Conservation (phyloP, 2,113 vertebrate genomes). For the Chaetura pelagica region DNA sequence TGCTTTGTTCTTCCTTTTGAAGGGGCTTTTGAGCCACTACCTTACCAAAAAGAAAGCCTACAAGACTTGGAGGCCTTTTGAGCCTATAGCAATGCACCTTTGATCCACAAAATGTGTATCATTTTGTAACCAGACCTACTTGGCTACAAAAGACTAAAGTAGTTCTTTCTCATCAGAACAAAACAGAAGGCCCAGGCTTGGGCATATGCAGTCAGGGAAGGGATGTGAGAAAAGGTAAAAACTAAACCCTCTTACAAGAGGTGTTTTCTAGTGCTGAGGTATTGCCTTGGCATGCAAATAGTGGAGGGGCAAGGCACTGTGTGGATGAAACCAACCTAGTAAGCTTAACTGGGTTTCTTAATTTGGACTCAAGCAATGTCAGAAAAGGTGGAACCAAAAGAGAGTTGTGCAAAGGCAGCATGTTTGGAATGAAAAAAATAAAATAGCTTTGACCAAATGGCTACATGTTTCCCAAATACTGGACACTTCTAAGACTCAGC, state of each 20-base stretch:
- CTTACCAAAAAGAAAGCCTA: neutral
- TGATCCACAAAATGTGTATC: neutral
- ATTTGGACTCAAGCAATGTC: neutral
- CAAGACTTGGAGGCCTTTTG: neutral
- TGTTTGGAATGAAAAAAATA: neutral
- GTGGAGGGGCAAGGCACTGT: fast-evolving
- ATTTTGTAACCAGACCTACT: neutral
- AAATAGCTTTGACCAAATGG: neutral
- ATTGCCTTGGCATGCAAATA: neutral
- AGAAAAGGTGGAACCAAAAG: neutral
- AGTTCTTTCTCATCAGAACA: neutral
- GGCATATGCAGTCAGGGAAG: neutral
- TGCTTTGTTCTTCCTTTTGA: neutral
- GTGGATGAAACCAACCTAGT: neutral
- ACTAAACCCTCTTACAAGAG: neutral
- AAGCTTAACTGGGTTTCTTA: neutral
- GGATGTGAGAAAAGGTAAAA: neutral
- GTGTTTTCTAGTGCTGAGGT: neutral
- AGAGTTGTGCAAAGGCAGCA: neutral
- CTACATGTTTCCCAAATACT: neutral
- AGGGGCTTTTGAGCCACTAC: neutral
- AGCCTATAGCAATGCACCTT: neutral
- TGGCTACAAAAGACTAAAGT: neutral
- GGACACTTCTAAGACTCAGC: too few species aligned
- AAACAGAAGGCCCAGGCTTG: neutral